These are phyloP conservation scores for Gracilinanus agilis DNA, from an alignment of 2,113 vertebrate genomes.

Conservation along the genomic window DNA sequence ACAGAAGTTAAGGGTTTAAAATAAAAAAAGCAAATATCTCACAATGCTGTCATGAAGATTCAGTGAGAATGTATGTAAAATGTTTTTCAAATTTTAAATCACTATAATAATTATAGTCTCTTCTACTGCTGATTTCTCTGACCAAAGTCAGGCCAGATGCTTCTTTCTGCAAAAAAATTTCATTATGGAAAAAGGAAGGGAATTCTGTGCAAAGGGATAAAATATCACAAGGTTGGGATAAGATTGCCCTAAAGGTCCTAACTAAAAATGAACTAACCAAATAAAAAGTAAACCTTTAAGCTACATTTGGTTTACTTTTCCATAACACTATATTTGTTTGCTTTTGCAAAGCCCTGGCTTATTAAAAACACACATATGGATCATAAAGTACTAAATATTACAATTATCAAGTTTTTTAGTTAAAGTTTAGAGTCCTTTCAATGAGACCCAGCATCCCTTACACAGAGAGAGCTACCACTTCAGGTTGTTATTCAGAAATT, in stretches of 20 bases:
- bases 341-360: neutral
- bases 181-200: neutral
- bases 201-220: neutral
- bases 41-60: neutral
- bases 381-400: constrained; percentile 39
- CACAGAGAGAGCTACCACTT: neutral
- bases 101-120: neutral
- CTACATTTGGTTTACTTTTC: neutral
- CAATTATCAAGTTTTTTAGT: constrained; percentile 49
- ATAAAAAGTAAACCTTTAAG: constrained; percentile 18
- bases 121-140: neutral
- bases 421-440: constrained; percentile 6
- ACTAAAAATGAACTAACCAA: neutral
- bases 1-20: too few relatives aligned
- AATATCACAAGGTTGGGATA: constrained; percentile 21
- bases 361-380: constrained; percentile 36
- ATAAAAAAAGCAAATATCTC: neutral
- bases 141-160: neutral
- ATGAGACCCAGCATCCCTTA: constrained; percentile 21
- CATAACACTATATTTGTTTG: neutral
- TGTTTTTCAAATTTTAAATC: neutral
- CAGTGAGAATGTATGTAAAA: neutral
- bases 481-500: neutral
- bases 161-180: neutral
- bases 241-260: neutral